phyloP scores from a whole-genome alignment of 2,797 vertebrate species.

The Macropus fuliginosus region DNA sequence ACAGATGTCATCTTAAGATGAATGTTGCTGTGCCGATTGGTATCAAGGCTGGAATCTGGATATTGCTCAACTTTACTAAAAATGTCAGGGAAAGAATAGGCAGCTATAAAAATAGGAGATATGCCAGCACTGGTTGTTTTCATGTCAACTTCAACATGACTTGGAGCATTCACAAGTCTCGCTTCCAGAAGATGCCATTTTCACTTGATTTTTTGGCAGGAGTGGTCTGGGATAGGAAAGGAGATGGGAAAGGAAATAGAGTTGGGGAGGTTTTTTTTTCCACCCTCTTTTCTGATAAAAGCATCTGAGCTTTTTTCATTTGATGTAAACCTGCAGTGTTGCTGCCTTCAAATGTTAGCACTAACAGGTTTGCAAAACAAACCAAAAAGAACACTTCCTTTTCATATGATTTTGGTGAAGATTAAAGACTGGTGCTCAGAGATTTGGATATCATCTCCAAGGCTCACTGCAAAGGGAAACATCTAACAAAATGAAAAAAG shows the following conservation, averaged over 20 bases:
- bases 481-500: neutral
- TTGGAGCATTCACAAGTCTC: constrained; percentile 78
- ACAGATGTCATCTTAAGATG: constrained; percentile 93
- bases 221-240: constrained; percentile 65
- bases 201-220: constrained; percentile 70
- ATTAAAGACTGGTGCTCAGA: neutral
- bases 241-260: constrained; percentile 62
- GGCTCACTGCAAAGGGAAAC: neutral
- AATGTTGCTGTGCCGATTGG: constrained; percentile 88
- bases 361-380: constrained; percentile 51
- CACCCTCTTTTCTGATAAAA: constrained; percentile 71
- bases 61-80: constrained; percentile 87
- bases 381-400: constrained; percentile 25
- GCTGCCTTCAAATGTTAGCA: constrained; percentile 51
- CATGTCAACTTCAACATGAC: constrained; percentile 83
- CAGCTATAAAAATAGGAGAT: constrained; percentile 90
- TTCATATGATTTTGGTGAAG: constrained; percentile 33
- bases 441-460: neutral
- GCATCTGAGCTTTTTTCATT: constrained; percentile 65
- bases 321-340: constrained; percentile 68
- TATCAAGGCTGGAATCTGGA: constrained; percentile 91
- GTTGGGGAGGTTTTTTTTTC: neutral
- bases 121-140: constrained; percentile 85
- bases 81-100: constrained; percentile 86
- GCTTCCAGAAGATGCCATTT: constrained; percentile 75